phyloP scores from a whole-genome alignment of 2,888 invertebrate species.

The Eupithecia abbreviata region DNA sequence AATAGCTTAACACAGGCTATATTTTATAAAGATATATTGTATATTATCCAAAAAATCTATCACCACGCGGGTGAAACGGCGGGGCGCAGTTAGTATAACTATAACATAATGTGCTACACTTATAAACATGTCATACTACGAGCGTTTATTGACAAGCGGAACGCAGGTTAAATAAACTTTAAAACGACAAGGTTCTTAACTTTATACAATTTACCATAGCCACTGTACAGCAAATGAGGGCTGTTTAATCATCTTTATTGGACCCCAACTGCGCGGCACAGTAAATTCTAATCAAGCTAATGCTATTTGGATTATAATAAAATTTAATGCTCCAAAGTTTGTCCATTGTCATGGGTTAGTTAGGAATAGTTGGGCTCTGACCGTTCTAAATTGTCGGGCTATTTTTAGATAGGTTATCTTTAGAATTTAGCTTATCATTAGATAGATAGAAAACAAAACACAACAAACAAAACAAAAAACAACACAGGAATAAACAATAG shows the following conservation, averaged over 20 bases:
- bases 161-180: constrained; percentile 3
- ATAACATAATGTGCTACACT: neutral
- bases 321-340: constrained; percentile 43
- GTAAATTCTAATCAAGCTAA: constrained; percentile 45
- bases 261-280: constrained; percentile 39
- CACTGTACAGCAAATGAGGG: constrained; percentile 33
- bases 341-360: constrained; percentile 32
- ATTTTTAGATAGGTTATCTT: constrained; percentile 16
- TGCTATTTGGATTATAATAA: constrained; percentile 45
- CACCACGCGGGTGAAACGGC: too few relatives aligned
- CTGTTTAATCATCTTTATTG: constrained; percentile 42
- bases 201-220: constrained; percentile 17
- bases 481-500: too few relatives aligned
- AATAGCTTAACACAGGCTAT: too few relatives aligned
- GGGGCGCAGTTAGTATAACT: too few relatives aligned
- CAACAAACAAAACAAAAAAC: too few relatives aligned
- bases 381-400: constrained; percentile 12
- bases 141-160: neutral
- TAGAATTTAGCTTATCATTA: neutral
- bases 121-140: neutral
- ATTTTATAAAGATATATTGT: too few relatives aligned
- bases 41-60: too few relatives aligned
- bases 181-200: neutral
- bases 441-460: too few relatives aligned
- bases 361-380: constrained; percentile 26